A percentile compares a stretch with the other conserved stretches of the same genome.
phyloP scores from a whole-genome alignment of 2,888 invertebrate species.

The Rhaphigaster nebulosa region DNA sequence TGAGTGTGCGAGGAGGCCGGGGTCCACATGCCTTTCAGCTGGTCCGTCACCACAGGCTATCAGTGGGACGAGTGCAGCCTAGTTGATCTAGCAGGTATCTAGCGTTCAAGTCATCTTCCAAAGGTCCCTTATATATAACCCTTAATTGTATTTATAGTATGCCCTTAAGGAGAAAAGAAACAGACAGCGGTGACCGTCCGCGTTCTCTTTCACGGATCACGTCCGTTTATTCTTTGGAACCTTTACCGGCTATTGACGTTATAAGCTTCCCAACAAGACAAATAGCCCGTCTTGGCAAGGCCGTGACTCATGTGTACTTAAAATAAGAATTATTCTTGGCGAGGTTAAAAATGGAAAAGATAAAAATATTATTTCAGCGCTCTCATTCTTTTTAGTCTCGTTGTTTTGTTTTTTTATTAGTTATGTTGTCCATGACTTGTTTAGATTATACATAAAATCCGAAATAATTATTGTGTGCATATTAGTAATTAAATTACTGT shows the following conservation, averaged over 20 bases:
- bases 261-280: not conserved
- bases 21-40: conserved; percentile 60
- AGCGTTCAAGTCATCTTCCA: not conserved
- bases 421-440: not conserved
- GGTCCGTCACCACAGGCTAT: conserved; percentile 60
- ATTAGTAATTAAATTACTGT: not conserved
- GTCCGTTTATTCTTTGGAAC: not conserved
- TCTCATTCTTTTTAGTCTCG: not conserved
- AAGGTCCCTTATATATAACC: not conserved
- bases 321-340: conserved; percentile 15
- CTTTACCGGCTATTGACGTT: not conserved
- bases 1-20: conserved; percentile 36
- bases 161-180: not conserved
- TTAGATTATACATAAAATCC: not conserved
- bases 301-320: not conserved
- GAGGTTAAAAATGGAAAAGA: not conserved
- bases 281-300: not conserved
- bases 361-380: conserved; percentile 15
- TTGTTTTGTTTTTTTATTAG: not conserved
- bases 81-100: conserved; percentile 63
- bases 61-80: conserved; percentile 63
- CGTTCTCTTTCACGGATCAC: not conserved
- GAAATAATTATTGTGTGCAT: not conserved
- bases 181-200: not conserved
- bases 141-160: not conserved